Base-by-base conservation (phyloP, 2,797 vertebrate species). In the Pseudotriccus pelzelni region DNA sequence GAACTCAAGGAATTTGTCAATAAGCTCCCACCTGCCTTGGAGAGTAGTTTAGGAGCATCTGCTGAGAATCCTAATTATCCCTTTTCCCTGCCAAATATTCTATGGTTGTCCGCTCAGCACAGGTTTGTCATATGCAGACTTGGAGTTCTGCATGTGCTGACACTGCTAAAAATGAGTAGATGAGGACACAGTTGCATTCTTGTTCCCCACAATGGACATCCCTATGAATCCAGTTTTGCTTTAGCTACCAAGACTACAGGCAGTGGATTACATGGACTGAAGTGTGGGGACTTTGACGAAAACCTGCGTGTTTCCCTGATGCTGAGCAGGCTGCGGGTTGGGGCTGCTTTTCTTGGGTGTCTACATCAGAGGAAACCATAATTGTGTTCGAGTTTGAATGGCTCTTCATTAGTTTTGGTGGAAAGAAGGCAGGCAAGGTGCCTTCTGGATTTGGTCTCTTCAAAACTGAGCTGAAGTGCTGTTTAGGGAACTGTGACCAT, bases 21-120 rank as follows among this genome's bases (percentile, higher is more conserved):
- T 52, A 52, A 88, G 15, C 44, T 89, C 39, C 47, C 47, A 67
- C 85, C 80, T 87, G 83, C 55, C 47, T 84, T 70, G 41, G 47
- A 78, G 36, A 88, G 34, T 56, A 59, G 47, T 73, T 52, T 19
- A 95, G 83, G n/a, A 82, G 30, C 77, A n/a, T 90, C 70, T 93
- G 63, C n/a, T 82, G 70, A 69, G 55, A 84, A 34, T 44, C 34
- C 62, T 76, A 10, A 47, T 88, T 80, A 62, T 52, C 47, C n/a
- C 4, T 59, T 69, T 88, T 37, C 41, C 64, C 28, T 83, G 73
- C 53, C 69, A 90, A 44, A 25, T 78, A 36, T 60, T 70, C 53
- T 39, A 46, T 72, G 50, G n/a, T 7, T 91, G 39, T 68, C 79
- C 84, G 66, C 74, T 81, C 81, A 55, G 52, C 36, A 22, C 24